These are phyloP conservation scores for Podarcis siculus DNA, from an alignment of 2,797 vertebrate species.

Conservation along the genomic window DNA sequence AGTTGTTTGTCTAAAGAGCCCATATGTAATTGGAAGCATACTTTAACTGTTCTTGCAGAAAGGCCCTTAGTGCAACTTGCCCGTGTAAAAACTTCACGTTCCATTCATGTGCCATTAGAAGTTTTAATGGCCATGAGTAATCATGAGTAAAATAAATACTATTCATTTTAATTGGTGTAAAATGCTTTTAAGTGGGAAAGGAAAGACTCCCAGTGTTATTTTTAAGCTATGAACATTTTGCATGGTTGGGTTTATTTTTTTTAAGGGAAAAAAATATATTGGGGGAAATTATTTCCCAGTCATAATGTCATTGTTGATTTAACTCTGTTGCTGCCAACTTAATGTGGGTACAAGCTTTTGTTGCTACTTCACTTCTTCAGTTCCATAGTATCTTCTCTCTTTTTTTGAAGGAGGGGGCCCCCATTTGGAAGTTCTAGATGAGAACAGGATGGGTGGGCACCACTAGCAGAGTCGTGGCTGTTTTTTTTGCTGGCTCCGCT, in stretches of 20 bases:
- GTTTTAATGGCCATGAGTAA: constrained; percentile 11
- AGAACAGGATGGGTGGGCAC: neutral
- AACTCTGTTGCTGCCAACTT: neutral
- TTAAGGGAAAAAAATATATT: neutral
- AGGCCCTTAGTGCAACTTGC: neutral
- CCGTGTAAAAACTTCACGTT: neutral
- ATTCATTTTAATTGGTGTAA: constrained; percentile 7
- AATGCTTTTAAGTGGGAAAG: constrained; percentile 8
- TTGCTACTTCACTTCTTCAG: neutral
- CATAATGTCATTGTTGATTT: neutral
- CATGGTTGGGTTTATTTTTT: neutral
- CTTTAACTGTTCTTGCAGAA: neutral
- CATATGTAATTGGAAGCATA: neutral
- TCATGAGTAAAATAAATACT: constrained; percentile 11
- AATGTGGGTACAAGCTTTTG: neutral
- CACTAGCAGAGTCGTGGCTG: neutral
- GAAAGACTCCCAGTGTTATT: neutral
- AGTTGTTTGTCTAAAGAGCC: neutral
- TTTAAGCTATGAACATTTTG: neutral
- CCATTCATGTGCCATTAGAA: neutral
- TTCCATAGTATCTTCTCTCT: too few relatives aligned
- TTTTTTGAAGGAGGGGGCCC: too few relatives aligned
- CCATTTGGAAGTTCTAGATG: neutral
- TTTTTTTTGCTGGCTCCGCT: neutral
- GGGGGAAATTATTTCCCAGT: neutral